Percentiles rank a stretch among this genome's conserved stretches.
Conservation (phyloP, 2,888 invertebrate species). For the Cerceris rybyensis region DNA sequence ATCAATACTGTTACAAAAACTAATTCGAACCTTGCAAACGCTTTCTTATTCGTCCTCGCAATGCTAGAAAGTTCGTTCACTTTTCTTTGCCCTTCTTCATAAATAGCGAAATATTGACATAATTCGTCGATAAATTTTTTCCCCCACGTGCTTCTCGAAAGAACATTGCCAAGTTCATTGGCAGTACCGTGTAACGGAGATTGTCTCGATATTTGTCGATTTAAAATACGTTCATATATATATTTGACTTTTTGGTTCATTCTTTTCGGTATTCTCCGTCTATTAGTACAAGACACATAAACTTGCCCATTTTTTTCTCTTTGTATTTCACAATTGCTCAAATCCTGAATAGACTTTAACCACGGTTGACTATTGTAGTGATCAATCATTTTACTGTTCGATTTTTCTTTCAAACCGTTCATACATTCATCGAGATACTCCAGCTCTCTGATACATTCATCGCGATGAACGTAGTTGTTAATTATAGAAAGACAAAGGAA, state of each 20-base stretch:
- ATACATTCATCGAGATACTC: conserved; percentile 49
- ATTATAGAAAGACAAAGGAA: conserved; percentile 53
- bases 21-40: conserved; percentile 31
- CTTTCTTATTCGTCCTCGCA: conserved; percentile 9
- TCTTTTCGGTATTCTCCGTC: conserved; percentile 15
- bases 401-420: neutral
- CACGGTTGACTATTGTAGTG: conserved; percentile 30
- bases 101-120: conserved; percentile 48
- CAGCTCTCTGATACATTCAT: conserved; percentile 57
- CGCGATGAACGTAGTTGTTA: conserved; percentile 19
- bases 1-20: neutral
- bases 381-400: neutral
- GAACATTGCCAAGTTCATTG: conserved; percentile 39
- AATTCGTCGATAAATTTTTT: conserved; percentile 48
- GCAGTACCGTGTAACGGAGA: conserved; percentile 42
- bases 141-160: conserved; percentile 47
- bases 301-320: conserved; percentile 6
- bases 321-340: conserved; percentile 49
- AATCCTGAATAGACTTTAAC: conserved; percentile 38
- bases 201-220: conserved; percentile 15
- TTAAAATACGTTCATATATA: conserved; percentile 49
- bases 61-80: conserved; percentile 15
- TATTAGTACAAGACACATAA: conserved; percentile 36
- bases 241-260: conserved; percentile 41
- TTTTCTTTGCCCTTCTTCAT: conserved; percentile 48